Evolutionary conservation across 1,140 invertebrate genomes (phyloP).

Genomic region (Hormaphis cornu): DNA sequence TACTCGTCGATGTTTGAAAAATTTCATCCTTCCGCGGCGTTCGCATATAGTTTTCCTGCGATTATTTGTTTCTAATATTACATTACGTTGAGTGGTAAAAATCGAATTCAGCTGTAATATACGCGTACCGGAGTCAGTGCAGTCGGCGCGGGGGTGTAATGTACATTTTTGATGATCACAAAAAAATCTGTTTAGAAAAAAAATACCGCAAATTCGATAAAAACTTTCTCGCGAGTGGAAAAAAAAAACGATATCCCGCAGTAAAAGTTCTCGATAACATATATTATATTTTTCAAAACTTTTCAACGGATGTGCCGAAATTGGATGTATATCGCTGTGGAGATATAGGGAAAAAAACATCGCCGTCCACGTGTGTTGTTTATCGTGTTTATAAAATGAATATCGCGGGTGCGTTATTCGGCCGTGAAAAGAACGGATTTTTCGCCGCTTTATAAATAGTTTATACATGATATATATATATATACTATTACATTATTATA

Average conservation of each 20-base stretch:
- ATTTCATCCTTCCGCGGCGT: too few species aligned
- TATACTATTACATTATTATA: too few species aligned
- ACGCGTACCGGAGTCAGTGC: too few species aligned
- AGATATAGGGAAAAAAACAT: background rate
- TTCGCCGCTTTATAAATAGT: background rate
- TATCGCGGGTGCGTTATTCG: too few species aligned
- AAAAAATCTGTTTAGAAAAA: background rate
- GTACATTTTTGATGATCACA: background rate
- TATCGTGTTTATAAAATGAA: background rate
- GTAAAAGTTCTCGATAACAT: background rate
- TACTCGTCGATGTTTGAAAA: too few species aligned
- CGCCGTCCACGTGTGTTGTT: background rate
- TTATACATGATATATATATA: too few species aligned
- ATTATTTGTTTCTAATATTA: too few species aligned
- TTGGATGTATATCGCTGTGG: too few species aligned
- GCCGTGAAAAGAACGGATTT: too few species aligned
- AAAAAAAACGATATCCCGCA: background rate
- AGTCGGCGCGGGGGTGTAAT: too few species aligned
- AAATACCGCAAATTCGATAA: slow-evolving; percentile 1
- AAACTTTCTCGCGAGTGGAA: background rate
- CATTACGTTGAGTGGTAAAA: background rate
- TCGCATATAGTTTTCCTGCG: too few species aligned
- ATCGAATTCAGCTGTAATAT: background rate
- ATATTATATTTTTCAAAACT: background rate
- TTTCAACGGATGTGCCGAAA: background rate